Evolutionary conservation across 2,113 vertebrate genomes (phyloP), one percentile per base, ranked within the genome.

Genomic region (Urocolius indicus): DNA sequence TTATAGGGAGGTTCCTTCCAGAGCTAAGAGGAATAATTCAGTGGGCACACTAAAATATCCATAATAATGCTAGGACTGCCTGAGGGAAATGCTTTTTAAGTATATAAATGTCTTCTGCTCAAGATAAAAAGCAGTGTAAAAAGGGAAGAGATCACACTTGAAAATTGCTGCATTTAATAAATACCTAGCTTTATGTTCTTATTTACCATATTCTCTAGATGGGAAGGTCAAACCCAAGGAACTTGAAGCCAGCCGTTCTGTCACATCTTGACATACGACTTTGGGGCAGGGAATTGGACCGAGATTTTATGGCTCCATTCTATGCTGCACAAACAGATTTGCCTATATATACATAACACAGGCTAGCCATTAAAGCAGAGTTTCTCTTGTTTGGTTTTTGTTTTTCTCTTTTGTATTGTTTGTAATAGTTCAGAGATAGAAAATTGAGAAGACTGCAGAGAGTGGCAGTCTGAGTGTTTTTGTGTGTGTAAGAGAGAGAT

Each of bases 141-240:
- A 88, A 71, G 23, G 30, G 67, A 80, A 26, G 23, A 2, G 3
- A 71, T 87, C 67, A 36, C 78, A 71, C 83, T 93, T 83, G 4
- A 52, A 69, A 94, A 77, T 48, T 57, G 41, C 38, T 74, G 34
- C 17, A 9, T 91, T 88, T 95, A 78, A 91, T 93, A 69, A 58
- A 83, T 83, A 76, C 34, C 48, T 66, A 41, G 29, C 51, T 63
- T 94, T 85, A 38, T 83, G 78, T 77, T 63, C 71, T 77, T 87
- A 81, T 89, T 93, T 91, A 46, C 65, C 75, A 14, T 55, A 55
- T 90, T 78, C 63, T 55, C 10, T 71, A 23, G 67, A 71, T 55
- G 20, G 84, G 34, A 93, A 87, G 82, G 84, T 93, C 96, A 95
- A 45, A 83, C 57, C 59, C 30, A 45, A 73, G 77, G 75, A 88